Base-by-base conservation (phyloP, 2,888 invertebrate species). In the Andricus curvator region DNA sequence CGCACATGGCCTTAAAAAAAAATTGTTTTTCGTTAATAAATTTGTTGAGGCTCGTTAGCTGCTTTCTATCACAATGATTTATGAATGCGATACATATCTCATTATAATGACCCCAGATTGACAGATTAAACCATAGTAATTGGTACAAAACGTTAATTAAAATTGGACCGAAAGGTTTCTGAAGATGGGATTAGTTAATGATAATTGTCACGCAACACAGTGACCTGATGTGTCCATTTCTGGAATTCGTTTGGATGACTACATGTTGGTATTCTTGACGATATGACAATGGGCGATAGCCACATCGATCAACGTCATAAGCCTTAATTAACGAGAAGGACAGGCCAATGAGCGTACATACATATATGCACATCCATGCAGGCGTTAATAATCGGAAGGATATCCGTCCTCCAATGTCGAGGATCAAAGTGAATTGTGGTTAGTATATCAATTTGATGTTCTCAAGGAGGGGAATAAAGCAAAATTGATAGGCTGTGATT, bases 301-400 rank as follows among this genome's bases (percentile, higher is more conserved):
- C 86, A 83, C 86, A 86, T 85, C 86, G 84, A 81, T 86, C 85
- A 86, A 84, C 82, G 86, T 86, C 85, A 85, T 66, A 81, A 77
- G 78, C 81, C 83, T 84, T 86, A 85, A 85, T 86, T 86, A 86
- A 86, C 85, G 84, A 84, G 85, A 83, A 79, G 81, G 84, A 84
- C 80, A 79, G 48, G 17, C 67, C 67, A 70, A 60, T 60, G 29
- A 25, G 62, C 60, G 44, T n/a, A 41, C 48, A 68, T 51, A 76
- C 78, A 74, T 76, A 66, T 76, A 68, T 68, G 79, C 80, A 74
- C 81, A 81, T 77, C 79, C 82, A 83, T 77, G 78, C 80, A 84
- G 79, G 82, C 83, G 83, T 84, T 84, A 84, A 83, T 85, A 85
- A 84, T 85, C 85, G 82, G 80, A 83, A 84, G 83, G 83, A 85